A percentile compares a stretch with the other conserved stretches of the same genome.
Conservation (phyloP, 1,140 invertebrate genomes). For the Lepidurus couesii region DNA sequence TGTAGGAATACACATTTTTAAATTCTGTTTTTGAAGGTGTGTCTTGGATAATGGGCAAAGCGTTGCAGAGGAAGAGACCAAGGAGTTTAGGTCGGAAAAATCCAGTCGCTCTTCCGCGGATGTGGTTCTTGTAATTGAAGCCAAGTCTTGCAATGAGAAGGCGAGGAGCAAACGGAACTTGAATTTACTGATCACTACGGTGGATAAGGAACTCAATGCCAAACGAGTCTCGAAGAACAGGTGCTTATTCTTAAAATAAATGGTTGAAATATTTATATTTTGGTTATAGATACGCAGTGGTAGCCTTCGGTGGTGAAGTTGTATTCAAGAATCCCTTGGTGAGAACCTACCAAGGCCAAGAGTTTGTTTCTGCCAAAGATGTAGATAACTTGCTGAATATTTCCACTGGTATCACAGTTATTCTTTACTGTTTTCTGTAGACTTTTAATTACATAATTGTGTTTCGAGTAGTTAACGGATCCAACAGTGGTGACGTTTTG, state of each 20-base stretch:
- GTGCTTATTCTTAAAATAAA: neutral
- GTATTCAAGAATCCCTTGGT: conserved; percentile 61
- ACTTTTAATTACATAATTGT: neutral
- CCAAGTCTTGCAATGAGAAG: conserved; percentile 70
- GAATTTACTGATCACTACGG: conserved; percentile 55
- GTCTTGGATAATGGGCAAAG: conserved; percentile 51
- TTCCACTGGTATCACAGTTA: neutral
- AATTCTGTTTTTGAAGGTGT: conserved; percentile 36
- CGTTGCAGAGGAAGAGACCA: conserved; percentile 62
- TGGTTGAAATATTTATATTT: neutral
- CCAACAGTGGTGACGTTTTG: conserved; percentile 63
- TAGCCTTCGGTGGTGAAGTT: conserved; percentile 70
- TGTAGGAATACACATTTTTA: neutral
- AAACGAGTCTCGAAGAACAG: conserved; percentile 46
- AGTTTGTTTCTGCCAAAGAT: conserved; percentile 41
- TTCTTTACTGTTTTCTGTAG: neutral
- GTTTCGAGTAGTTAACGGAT: conserved; percentile 38
- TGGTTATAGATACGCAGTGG: conserved; percentile 60
- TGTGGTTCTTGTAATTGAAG: conserved; percentile 81
- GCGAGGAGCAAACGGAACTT: conserved; percentile 58
- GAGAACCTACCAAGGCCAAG: conserved; percentile 45
- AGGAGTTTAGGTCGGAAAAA: conserved; percentile 37
- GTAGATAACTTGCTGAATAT: conserved; percentile 26
- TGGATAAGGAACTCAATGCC: conserved; percentile 61
- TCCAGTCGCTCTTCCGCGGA: conserved; percentile 63